A percentile compares a stretch with the other conserved stretches of the same genome.
These are phyloP conservation scores for Propithecus perrieri DNA, from an alignment of 2,797 vertebrate species.

Conservation along the genomic window DNA sequence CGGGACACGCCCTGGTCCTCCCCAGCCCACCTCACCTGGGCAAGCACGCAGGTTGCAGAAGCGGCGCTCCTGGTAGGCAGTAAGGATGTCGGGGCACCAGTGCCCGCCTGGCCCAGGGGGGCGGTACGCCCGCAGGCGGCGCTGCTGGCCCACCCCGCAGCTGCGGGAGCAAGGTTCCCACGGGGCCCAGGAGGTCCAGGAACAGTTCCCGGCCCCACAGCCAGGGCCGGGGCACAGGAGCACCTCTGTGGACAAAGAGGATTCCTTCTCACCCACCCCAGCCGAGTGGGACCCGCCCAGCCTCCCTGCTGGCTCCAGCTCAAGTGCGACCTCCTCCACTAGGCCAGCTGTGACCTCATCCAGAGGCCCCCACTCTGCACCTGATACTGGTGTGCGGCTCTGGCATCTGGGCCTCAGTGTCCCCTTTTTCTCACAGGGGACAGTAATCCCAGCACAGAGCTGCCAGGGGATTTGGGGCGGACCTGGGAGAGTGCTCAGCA, in stretches of 20 bases:
- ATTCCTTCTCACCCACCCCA: background rate
- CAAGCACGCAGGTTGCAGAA: constrained; percentile 94
- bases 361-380: background rate
- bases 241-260: constrained; percentile 68
- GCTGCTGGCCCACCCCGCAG: constrained; percentile 93
- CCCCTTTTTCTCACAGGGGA: background rate
- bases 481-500: background rate
- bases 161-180: constrained; percentile 91
- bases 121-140: constrained; percentile 88
- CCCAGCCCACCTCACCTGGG: constrained; percentile 84
- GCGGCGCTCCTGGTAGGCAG: constrained; percentile 88
- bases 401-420: background rate
- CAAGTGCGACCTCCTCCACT: background rate
- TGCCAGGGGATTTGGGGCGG: background rate
- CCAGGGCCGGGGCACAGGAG: constrained; percentile 80
- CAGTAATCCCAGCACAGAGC: background rate
- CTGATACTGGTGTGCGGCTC: background rate
- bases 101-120: constrained; percentile 82
- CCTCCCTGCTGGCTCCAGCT: background rate
- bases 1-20: accelerated
- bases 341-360: background rate
- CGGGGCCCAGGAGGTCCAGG: constrained; percentile 90
- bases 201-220: constrained; percentile 88
- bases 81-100: constrained; percentile 91
- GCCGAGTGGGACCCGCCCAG: background rate